These are phyloP conservation scores for Heteromurus nitidus DNA, from an alignment of 2,888 invertebrate species.

Conservation along the genomic window DNA sequence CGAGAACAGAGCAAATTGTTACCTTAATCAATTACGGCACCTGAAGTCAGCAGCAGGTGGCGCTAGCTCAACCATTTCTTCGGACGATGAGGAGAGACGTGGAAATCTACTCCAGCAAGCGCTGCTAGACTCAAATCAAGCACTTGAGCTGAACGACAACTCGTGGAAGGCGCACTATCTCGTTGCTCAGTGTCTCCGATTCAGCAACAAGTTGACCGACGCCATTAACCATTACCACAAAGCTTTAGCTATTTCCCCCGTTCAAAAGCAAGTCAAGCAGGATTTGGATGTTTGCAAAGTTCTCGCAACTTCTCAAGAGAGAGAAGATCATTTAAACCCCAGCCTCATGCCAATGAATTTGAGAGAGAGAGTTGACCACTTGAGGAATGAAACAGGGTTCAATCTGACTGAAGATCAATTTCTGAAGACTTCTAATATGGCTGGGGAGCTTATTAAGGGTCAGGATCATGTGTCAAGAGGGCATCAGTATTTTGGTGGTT, in stretches of 20 bases:
- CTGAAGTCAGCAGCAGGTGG: too few relatives aligned
- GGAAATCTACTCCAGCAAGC: constrained; percentile 20
- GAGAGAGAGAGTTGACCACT: background rate
- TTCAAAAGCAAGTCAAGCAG: background rate
- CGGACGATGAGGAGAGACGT: too few relatives aligned
- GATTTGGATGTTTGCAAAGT: constrained; percentile 31
- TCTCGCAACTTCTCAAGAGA: background rate
- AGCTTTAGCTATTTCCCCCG: constrained; percentile 38
- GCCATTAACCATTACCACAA: constrained; percentile 30
- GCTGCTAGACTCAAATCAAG: background rate
- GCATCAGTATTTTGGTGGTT: constrained; percentile 10
- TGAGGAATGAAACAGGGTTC: background rate
- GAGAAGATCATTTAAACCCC: constrained; percentile 54
- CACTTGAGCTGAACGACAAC: constrained; percentile 17
- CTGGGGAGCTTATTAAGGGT: background rate
- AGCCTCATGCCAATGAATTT: background rate
- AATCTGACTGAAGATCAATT: background rate
- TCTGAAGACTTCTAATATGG: background rate
- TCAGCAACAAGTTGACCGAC: constrained; percentile 6
- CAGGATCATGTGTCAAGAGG: constrained; percentile 27
- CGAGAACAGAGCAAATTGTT: constrained; percentile 55
- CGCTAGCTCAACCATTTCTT: too few relatives aligned
- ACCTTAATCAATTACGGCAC: too few relatives aligned
- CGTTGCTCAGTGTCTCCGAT: constrained; percentile 5
- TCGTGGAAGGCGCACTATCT: constrained; percentile 58